A percentile compares a stretch with the other conserved stretches of the same genome.
These are phyloP conservation scores for Bagarius yarrelli DNA, from an alignment of 2,113 vertebrate species.

Conservation along the genomic window DNA sequence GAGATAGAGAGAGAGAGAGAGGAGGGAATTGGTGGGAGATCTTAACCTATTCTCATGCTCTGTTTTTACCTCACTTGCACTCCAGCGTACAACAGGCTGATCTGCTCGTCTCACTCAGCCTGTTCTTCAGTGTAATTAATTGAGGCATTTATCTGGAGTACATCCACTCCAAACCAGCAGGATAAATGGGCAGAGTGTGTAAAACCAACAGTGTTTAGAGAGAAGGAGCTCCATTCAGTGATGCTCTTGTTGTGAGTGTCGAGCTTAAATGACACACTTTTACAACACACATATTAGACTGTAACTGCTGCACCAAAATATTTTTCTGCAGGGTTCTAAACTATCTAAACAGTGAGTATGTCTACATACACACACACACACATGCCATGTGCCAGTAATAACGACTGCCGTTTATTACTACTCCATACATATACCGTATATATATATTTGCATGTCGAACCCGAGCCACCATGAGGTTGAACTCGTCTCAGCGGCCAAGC, in stretches of 20 bases:
- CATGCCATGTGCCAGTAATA: constrained; percentile 2
- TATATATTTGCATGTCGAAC: constrained; percentile 56
- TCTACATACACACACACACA: no score
- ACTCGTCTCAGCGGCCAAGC: constrained; percentile 39
- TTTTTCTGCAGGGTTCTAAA: background rate
- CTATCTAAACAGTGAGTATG: no score
- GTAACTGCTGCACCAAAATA: constrained; percentile 13
- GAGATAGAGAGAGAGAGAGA: constrained; percentile 59
- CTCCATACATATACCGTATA: no score
- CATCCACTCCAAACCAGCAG: constrained; percentile 85
- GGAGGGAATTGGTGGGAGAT: constrained; percentile 52
- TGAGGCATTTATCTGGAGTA: constrained; percentile 98
- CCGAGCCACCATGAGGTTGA: constrained; percentile 64
- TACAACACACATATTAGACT: background rate
- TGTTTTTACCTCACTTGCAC: constrained; percentile 42
- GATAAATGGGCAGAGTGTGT: constrained; percentile 89
- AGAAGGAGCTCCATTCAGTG: constrained; percentile 47
- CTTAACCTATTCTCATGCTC: constrained; percentile 41
- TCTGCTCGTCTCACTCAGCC: constrained; percentile 40
- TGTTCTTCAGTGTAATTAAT: constrained; percentile 90
- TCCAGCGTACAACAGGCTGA: constrained; percentile 18
- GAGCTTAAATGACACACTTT: constrained; percentile 1
- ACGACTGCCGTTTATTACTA: constrained; percentile 44
- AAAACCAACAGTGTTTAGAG: constrained; percentile 72
- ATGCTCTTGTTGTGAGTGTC: background rate